A percentile compares a stretch with the other conserved stretches of the same genome.
These are phyloP conservation scores for Agrotis ipsilon DNA, from an alignment of 2,888 invertebrate genomes.

Conservation along the genomic window DNA sequence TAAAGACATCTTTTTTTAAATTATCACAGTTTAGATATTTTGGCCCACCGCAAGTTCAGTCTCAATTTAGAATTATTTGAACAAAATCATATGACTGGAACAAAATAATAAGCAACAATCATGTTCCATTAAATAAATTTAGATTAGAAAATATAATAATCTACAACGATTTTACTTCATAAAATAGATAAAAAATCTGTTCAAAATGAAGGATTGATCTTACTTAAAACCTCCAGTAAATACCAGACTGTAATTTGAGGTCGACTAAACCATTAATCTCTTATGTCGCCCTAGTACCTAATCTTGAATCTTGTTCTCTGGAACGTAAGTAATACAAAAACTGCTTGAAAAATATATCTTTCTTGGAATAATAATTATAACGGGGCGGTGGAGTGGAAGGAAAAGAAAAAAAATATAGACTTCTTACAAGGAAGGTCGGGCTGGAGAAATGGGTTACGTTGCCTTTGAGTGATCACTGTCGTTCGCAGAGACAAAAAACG, in stretches of 20 bases:
- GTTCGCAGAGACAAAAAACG: conserved; percentile 11
- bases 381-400: conserved; percentile 23
- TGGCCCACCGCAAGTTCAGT: too few species aligned
- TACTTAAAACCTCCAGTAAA: conserved; percentile 43
- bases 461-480: conserved; percentile 20
- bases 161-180: background rate
- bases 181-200: conserved; percentile 28
- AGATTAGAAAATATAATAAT: background rate
- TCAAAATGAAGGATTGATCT: conserved; percentile 38
- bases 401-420: conserved; percentile 14
- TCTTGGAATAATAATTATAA: conserved; percentile 45
- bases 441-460: conserved; percentile 25
- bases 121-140: conserved; percentile 11
- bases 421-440: conserved; percentile 7
- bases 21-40: too few species aligned
- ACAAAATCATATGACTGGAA: background rate
- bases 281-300: conserved; percentile 40
- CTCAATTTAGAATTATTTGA: background rate
- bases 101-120: background rate
- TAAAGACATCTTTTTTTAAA: too few species aligned
- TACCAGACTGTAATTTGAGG: conserved; percentile 42
- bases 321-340: conserved; percentile 48
- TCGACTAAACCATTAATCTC: conserved; percentile 52
- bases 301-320: conserved; percentile 40
- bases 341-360: conserved; percentile 34